phyloP scores from a whole-genome alignment of 2,113 vertebrate genomes.

The Actenoides lindsayi region DNA sequence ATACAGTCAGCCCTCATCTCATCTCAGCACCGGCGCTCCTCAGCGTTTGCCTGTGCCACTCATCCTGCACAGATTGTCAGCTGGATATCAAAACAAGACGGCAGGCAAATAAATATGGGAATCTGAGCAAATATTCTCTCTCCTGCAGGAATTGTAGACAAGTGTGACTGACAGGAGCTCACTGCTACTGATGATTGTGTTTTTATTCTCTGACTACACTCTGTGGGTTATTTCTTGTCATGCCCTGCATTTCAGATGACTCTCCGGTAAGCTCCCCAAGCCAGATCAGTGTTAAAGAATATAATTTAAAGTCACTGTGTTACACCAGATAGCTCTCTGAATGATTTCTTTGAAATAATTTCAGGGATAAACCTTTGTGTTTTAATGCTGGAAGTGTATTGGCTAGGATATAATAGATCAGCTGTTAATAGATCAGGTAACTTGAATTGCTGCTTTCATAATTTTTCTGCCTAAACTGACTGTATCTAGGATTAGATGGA shows the following conservation, averaged over 20 bases:
- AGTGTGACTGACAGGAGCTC: neutral
- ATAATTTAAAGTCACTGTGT: neutral
- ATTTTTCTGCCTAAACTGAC: neutral
- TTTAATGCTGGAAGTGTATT: neutral
- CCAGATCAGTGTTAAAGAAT: neutral
- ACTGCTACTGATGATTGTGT: neutral
- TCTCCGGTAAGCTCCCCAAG: neutral
- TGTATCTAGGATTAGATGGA: neutral
- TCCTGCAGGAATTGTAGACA: neutral
- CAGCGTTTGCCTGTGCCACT: conserved; percentile 36
- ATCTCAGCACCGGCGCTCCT: neutral
- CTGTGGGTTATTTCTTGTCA: neutral
- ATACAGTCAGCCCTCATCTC: conserved; percentile 42
- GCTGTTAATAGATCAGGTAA: neutral
- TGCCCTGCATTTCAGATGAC: neutral
- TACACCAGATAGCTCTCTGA: neutral
- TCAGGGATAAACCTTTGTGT: neutral
- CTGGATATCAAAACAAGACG: conserved; percentile 59
- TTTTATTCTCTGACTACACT: neutral
- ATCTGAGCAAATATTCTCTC: conserved; percentile 26
- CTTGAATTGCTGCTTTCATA: neutral
- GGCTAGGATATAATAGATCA: neutral
- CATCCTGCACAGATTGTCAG: conserved; percentile 26
- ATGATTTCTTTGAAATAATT: neutral
- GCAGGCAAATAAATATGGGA: conserved; percentile 62